These are phyloP conservation scores for Bradypodion pumilum DNA, from an alignment of 2,797 vertebrate genomes.

Conservation along the genomic window DNA sequence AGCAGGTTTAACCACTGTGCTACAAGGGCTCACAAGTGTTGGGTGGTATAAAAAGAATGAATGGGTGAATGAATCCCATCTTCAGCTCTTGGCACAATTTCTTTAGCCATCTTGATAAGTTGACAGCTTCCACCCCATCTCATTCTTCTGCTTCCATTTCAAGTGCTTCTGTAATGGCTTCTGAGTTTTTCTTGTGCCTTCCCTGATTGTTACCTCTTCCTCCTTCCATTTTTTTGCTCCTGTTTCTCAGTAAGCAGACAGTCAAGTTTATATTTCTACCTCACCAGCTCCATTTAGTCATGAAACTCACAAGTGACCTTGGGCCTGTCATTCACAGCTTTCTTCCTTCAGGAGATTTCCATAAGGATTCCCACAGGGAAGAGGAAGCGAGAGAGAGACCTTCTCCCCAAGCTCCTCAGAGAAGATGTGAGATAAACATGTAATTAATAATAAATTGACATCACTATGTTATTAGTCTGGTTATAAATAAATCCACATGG, in stretches of 20 bases:
- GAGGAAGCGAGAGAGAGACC: neutral
- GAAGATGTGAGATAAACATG: neutral
- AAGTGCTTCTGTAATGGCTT: too few species aligned
- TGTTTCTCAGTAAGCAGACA: neutral
- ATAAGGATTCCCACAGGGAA: neutral
- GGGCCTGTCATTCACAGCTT: too few species aligned
- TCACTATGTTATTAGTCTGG: neutral
- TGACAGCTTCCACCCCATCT: neutral
- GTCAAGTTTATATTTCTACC: neutral
- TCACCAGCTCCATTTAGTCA: neutral
- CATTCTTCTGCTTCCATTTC: neutral
- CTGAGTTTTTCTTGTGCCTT: neutral
- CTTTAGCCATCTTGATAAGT: neutral
- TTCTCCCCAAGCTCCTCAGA: neutral
- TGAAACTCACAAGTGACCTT: neutral
- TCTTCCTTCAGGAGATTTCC: neutral
- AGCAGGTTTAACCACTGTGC: too few species aligned
- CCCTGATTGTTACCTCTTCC: neutral
- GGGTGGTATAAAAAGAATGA: too few species aligned
- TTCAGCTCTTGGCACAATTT: neutral
- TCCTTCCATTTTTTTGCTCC: neutral
- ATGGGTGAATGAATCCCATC: too few species aligned
- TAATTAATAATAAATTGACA: neutral
- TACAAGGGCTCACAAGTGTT: too few species aligned
- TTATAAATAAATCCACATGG: neutral